phyloP scores from a whole-genome alignment of 2,113 vertebrate species.

The Pygoscelis adeliae region DNA sequence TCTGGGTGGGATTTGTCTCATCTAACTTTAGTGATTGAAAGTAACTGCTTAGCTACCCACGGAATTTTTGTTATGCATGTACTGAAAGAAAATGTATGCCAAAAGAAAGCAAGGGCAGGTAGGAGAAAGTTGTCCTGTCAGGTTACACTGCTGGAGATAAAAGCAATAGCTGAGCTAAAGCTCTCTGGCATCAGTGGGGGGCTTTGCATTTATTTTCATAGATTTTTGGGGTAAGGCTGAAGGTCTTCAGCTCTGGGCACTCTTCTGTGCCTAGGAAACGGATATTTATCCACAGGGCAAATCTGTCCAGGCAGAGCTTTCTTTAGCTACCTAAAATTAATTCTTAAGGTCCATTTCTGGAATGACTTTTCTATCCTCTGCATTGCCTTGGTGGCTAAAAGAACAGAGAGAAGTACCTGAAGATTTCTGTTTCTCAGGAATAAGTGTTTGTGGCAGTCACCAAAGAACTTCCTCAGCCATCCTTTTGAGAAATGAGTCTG shows the following conservation, averaged over 20 bases:
- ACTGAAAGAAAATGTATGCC: not conserved
- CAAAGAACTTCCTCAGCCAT: not conserved
- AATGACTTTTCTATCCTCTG: not conserved
- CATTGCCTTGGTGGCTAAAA: not conserved
- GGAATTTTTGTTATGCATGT: not conserved
- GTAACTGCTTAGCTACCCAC: not conserved
- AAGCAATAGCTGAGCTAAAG: not conserved
- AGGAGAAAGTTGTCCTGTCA: not conserved
- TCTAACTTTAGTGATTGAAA: not conserved
- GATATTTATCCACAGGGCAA: not conserved
- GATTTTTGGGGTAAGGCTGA: not conserved
- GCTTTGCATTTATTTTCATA: not conserved
- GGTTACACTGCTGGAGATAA: not conserved
- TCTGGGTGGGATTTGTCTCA: not conserved
- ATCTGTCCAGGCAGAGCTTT: not conserved
- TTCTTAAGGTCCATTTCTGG: not conserved
- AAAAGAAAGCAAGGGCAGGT: not conserved
- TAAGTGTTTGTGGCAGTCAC: not conserved
- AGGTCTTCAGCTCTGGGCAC: not conserved
- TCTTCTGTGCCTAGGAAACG: not conserved
- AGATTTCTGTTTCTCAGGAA: not conserved
- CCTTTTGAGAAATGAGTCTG: not conserved
- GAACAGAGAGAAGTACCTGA: not conserved
- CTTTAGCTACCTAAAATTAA: not conserved
- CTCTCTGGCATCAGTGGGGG: not conserved